Base-by-base conservation (phyloP, 2,888 invertebrate genomes). In the Noctua janthe region DNA sequence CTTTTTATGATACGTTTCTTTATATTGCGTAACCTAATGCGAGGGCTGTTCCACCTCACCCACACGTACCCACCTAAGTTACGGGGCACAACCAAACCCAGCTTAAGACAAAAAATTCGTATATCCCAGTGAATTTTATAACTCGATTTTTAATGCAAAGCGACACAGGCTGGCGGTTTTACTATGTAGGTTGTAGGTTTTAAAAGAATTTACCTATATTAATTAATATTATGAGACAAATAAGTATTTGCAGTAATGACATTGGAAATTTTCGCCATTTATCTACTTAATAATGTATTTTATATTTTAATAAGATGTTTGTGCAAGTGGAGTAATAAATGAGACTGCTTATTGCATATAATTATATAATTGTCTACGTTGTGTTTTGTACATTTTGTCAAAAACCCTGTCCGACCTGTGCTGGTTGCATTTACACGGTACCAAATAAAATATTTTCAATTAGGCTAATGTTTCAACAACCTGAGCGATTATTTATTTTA, bases 341-440 rank as follows among this genome's bases (percentile, higher is more conserved):
- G 71, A 80, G 84, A 75, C 85, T 76, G 76, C 73, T n/a, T 79
- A 64, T 35, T 83, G 54, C 66, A 74, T 79, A 73, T 80, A 47
- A 10, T 47, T 47, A 49, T 62, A 69, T 75, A 71, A 51, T 67
- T 51, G 43, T 76, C n/a, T 66, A 29, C 56, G 39, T 74, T 67
- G 15, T 83, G 79, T 74, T 54, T 69, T 66, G 43, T 79, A 54
- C 59, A 82, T 82, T 71, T 51, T 29, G 66, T 29, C 7, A 35
- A 64, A 51, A 47, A 56, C 62, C 15, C 3, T 67, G 72, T 78
- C 51, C 6, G 39, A 47, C 59, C 23, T 47, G 29, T 59, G 10
- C 13, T 17, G 29, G 66, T 23, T 29, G 23, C 43, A n/a, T 66
- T 43, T 11, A 20, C n/a, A 35, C 20, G n/a, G 54, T 29, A 64